phyloP scores from a whole-genome alignment of 2,797 vertebrate species.

The Diceros bicornis region DNA sequence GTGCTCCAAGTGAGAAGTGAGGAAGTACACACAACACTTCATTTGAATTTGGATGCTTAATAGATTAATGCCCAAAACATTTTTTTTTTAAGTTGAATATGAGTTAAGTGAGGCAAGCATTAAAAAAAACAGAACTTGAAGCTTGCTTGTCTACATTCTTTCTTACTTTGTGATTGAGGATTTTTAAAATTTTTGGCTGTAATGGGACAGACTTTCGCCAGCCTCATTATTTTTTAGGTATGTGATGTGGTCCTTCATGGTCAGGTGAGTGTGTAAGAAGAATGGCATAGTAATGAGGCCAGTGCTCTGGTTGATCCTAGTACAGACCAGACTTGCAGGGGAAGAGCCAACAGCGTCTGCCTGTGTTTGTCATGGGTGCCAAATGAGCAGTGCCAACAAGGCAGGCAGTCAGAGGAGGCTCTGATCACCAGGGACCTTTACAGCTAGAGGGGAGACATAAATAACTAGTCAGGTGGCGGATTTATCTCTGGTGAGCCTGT shows the following conservation, averaged over 20 bases:
- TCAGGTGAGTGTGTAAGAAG: background rate
- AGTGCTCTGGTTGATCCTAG: background rate
- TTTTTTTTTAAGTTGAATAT: background rate
- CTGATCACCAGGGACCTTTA: background rate
- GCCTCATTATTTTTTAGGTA: background rate
- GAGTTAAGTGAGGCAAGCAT: background rate
- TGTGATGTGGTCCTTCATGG: background rate
- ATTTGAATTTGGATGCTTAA: background rate
- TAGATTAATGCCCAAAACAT: background rate
- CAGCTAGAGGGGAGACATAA: background rate
- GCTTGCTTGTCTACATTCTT: conserved; percentile 21
- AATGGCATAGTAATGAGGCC: background rate
- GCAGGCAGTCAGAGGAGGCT: background rate
- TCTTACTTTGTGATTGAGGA: background rate
- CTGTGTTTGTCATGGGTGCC: background rate
- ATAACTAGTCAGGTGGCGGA: background rate
- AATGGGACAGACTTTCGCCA: background rate
- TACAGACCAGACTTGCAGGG: background rate
- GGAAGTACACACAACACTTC: background rate
- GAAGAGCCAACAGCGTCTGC: background rate
- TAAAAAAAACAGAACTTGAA: background rate
- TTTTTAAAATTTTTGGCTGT: background rate
- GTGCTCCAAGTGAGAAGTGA: background rate
- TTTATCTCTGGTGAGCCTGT: background rate
- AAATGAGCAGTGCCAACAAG: background rate